These are phyloP conservation scores for Drosophila picticornis DNA, from an alignment of 2,888 invertebrate genomes.

Conservation along the genomic window DNA sequence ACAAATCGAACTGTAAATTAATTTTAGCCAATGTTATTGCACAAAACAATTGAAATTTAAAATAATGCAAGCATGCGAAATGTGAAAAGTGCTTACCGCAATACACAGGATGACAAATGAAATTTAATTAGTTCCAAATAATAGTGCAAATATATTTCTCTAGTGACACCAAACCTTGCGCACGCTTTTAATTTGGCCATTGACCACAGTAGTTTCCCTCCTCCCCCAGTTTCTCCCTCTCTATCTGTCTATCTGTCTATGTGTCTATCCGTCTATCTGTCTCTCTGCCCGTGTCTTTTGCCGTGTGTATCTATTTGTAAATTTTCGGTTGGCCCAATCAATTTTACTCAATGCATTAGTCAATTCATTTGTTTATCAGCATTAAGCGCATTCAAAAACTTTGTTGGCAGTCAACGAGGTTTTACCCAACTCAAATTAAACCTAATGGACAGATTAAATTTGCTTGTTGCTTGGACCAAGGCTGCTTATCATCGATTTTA, in stretches of 20 bases:
- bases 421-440: slow-evolving; percentile 54
- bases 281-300: slow-evolving; percentile 5
- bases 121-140: slow-evolving; percentile 70
- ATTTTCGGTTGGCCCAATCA: slow-evolving; percentile 35
- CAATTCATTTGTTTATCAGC: slow-evolving; percentile 57
- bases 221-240: neutral
- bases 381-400: slow-evolving; percentile 36
- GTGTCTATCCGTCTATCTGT: neutral
- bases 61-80: slow-evolving; percentile 45
- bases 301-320: slow-evolving; percentile 1
- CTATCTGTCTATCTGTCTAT: neutral
- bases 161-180: slow-evolving; percentile 42
- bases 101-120: slow-evolving; percentile 53
- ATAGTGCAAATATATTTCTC: slow-evolving; percentile 57
- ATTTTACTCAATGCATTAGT: slow-evolving; percentile 56
- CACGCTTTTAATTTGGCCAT: slow-evolving; percentile 27
- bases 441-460: slow-evolving; percentile 27
- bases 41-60: slow-evolving; percentile 61
- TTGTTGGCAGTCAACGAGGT: slow-evolving; percentile 44
- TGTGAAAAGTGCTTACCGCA: slow-evolving; percentile 40
- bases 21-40: slow-evolving; percentile 50
- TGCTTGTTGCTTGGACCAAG: slow-evolving; percentile 59
- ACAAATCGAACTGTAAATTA: slow-evolving; percentile 37
- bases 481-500: slow-evolving; percentile 75
- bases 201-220: neutral